These are phyloP conservation scores for Remorina albescens DNA, from an alignment of 2,797 vertebrate genomes.

Conservation along the genomic window DNA sequence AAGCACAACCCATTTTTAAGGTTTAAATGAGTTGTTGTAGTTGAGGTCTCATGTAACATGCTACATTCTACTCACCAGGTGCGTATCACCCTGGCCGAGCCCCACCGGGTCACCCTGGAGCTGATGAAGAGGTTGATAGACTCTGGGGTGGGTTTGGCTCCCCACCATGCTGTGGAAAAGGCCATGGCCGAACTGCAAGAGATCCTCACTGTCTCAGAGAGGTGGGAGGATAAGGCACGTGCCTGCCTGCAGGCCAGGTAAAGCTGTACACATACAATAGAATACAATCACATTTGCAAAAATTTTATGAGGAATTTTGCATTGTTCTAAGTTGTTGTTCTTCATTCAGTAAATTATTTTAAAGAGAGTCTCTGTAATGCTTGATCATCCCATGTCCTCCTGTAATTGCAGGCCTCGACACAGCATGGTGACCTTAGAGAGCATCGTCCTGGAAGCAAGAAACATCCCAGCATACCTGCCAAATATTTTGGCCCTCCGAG, in stretches of 20 bases:
- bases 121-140: constrained; percentile 98
- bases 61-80: constrained; percentile 75
- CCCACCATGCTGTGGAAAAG: constrained; percentile 97
- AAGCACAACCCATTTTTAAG: not conserved
- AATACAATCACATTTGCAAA: too few species aligned
- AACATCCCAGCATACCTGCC: constrained; percentile 98
- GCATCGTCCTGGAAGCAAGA: constrained; percentile 94
- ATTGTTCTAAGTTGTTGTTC: not conserved
- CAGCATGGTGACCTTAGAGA: constrained; percentile 92
- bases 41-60: not conserved
- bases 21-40: not conserved
- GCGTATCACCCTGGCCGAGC: constrained; percentile 91
- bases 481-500: constrained; percentile 94
- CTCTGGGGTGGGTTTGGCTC: constrained; percentile 95
- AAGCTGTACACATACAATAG: not conserved
- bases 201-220: constrained; percentile 95
- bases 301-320: not conserved
- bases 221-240: constrained; percentile 98
- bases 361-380: not conserved
- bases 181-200: constrained; percentile 99
- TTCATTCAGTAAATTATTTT: not conserved
- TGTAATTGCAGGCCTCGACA: constrained; percentile 89
- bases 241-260: constrained; percentile 96
- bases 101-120: constrained; percentile 95
- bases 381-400: not conserved